Evolutionary conservation across 2,888 invertebrate species (phyloP).

Genomic region (Xylota sylvarum): DNA sequence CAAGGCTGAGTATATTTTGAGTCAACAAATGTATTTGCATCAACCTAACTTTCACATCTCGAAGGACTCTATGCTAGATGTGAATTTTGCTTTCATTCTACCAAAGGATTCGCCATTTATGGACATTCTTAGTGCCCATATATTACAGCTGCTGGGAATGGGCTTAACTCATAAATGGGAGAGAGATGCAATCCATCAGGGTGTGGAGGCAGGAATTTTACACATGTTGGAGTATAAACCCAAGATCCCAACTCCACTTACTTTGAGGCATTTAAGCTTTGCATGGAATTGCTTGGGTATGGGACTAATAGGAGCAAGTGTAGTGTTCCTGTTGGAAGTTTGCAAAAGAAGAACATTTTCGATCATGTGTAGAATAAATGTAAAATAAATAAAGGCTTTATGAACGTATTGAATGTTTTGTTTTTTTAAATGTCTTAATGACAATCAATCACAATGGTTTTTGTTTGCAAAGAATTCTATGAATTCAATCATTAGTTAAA

Average conservation of each 20-base stretch:
- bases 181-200: neutral
- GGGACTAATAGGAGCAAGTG: conserved; percentile 3
- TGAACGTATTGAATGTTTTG: too few relatives aligned
- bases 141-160: neutral
- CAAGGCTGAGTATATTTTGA: conserved; percentile 8
- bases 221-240: neutral
- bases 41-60: neutral
- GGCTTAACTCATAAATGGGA: conserved; percentile 36
- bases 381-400: neutral
- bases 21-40: conserved; percentile 5
- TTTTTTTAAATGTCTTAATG: too few relatives aligned
- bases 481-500: too few relatives aligned
- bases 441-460: too few relatives aligned
- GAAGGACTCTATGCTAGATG: neutral
- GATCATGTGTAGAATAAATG: neutral
- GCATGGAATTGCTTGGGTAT: conserved; percentile 34
- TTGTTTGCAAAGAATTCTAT: too few relatives aligned
- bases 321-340: conserved; percentile 24
- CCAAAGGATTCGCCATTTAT: conserved; percentile 6
- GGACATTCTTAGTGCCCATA: conserved; percentile 14
- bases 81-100: conserved; percentile 1
- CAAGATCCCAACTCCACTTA: neutral
- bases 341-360: neutral
- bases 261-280: conserved; percentile 10
- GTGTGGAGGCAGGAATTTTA: neutral